phyloP scores from a whole-genome alignment of 1,140 invertebrate species.

The Zaprionus ghesquierei region DNA sequence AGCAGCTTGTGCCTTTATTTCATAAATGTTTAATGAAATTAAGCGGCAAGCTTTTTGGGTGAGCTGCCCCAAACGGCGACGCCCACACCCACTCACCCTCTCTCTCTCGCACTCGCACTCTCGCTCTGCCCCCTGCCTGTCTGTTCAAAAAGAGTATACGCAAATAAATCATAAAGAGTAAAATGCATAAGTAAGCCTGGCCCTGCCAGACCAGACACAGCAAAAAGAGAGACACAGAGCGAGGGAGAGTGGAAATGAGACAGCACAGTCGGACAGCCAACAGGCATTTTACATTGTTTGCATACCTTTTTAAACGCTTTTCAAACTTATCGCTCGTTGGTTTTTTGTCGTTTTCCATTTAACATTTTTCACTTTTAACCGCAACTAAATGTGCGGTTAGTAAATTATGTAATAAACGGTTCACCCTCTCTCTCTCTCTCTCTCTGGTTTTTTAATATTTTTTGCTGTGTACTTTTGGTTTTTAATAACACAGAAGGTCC shows the following conservation, averaged over 20 bases:
- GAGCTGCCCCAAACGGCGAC: conserved; percentile 31
- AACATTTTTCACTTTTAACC: conserved; percentile 35
- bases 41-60: conserved; percentile 78
- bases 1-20: conserved; percentile 74
- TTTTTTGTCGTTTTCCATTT: conserved; percentile 2
- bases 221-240: neutral
- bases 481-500: too few species aligned
- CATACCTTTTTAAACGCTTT: conserved; percentile 78
- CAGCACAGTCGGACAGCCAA: conserved; percentile 4
- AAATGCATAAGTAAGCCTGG: conserved; percentile 72
- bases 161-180: conserved; percentile 76
- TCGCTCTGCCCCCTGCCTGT: conserved; percentile 36
- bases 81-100: neutral
- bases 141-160: conserved; percentile 53
- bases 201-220: conserved; percentile 16
- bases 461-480: too few species aligned
- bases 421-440: too few species aligned
- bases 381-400: conserved; percentile 71
- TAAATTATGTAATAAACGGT: conserved; percentile 78
- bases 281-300: conserved; percentile 55
- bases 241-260: neutral
- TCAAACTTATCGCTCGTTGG: conserved; percentile 41
- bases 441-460: too few species aligned
- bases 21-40: conserved; percentile 81
- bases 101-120: neutral